Percentiles rank a stretch among this genome's conserved stretches.
These are phyloP conservation scores for Danaus melanippus DNA, from an alignment of 1,140 invertebrate species.

Conservation along the genomic window DNA sequence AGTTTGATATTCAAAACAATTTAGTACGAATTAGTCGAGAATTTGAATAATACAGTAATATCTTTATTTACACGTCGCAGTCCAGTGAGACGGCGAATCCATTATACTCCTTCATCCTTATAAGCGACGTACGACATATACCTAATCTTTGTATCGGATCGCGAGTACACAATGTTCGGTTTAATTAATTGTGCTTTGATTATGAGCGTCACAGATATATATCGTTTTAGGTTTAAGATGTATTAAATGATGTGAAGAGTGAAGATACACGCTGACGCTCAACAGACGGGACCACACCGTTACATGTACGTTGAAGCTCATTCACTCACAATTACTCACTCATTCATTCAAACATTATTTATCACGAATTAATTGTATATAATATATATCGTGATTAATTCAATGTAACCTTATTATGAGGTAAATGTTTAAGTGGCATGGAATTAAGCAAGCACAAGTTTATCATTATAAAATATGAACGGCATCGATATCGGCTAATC, in stretches of 20 bases:
- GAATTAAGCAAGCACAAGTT: constrained; percentile 30
- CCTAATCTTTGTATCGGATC: constrained; percentile 14
- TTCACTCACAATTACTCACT: no score
- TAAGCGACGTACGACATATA: constrained; percentile 7
- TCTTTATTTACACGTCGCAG: no score
- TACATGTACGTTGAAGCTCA: no score
- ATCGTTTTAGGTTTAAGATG: constrained; percentile 25
- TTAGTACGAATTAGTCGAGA: no score
- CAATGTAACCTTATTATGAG: no score
- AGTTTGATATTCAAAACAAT: no score
- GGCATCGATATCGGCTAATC: constrained; percentile 55
- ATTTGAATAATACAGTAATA: no score
- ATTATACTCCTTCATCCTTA: constrained; percentile 6
- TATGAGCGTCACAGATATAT: constrained; percentile 20
- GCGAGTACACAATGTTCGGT: constrained; percentile 10
- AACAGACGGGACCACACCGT: no score
- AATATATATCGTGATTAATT: no score
- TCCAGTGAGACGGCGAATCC: background rate
- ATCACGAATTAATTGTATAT: no score
- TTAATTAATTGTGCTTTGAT: constrained; percentile 37
- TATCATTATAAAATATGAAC: constrained; percentile 44
- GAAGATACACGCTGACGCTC: no score
- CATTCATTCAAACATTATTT: no score
- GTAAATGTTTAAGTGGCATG: background rate
- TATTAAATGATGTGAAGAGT: constrained; percentile 17